Percentiles rank a stretch among this genome's conserved stretches.
Conservation (phyloP, 2,888 invertebrate genomes). For the Euphydryas editha region DNA sequence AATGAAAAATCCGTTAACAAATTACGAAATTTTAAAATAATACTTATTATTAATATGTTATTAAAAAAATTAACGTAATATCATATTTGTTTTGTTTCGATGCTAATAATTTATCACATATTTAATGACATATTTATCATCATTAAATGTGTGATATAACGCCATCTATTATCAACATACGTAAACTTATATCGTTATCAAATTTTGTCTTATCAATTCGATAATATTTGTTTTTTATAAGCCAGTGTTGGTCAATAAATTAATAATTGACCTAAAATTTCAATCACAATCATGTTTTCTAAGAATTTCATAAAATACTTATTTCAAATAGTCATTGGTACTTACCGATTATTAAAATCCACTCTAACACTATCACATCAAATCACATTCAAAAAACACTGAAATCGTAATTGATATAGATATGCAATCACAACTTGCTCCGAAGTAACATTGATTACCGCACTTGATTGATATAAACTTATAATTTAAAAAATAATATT, state of each 20-base stretch:
- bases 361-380: background rate
- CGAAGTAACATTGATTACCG: background rate
- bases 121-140: too few relatives aligned
- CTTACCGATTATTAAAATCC: slow-evolving; percentile 7
- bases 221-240: background rate
- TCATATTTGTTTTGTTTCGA: too few relatives aligned
- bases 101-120: too few relatives aligned
- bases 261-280: background rate
- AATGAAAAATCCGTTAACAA: too few relatives aligned
- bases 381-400: slow-evolving; percentile 7
- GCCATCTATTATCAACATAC: background rate
- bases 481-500: slow-evolving; percentile 10
- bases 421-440: slow-evolving; percentile 14
- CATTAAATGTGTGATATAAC: background rate
- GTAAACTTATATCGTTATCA: background rate
- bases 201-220: background rate
- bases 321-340: background rate
- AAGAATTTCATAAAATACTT: background rate
- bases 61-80: too few relatives aligned
- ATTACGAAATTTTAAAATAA: too few relatives aligned
- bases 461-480: background rate
- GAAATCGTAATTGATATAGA: slow-evolving; percentile 16
- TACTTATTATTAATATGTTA: too few relatives aligned
- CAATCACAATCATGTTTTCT: background rate
- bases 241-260: background rate